Conservation (phyloP, 2,797 vertebrate genomes). For the Gephyroberyx darwinii region DNA sequence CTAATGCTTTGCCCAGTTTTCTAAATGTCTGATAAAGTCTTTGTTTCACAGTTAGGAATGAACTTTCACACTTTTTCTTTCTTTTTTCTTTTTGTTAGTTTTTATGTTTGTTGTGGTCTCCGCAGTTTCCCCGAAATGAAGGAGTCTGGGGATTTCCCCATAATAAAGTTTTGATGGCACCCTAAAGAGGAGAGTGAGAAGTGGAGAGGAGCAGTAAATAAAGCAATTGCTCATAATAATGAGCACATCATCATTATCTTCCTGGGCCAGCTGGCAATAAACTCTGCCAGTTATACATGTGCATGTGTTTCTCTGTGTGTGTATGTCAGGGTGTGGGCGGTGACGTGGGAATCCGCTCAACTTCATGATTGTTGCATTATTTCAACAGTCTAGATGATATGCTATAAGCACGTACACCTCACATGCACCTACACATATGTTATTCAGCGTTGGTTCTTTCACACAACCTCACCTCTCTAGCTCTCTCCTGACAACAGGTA, state of each 20-base stretch:
- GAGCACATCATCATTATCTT: constrained; percentile 46
- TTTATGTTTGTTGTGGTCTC: neutral
- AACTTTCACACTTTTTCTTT: neutral
- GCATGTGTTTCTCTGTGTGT: constrained; percentile 3
- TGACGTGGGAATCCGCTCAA: neutral
- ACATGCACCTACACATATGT: neutral
- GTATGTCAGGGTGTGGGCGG: neutral
- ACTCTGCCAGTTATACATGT: constrained; percentile 13
- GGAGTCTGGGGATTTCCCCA: constrained; percentile 9
- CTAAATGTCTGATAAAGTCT: neutral
- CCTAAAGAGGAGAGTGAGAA: constrained; percentile 1
- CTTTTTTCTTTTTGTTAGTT: neutral
- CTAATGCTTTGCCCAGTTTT: constrained; percentile 2
- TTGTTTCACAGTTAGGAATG: constrained; percentile 1
- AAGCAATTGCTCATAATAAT: constrained; percentile 47
- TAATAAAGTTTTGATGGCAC: constrained; percentile 23
- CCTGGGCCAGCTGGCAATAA: constrained; percentile 39
- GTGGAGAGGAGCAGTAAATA: constrained; percentile 22
- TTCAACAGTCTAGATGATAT: constrained; percentile 1
- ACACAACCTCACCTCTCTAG: constrained; percentile 32
- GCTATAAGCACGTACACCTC: neutral
- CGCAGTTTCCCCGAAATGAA: constrained; percentile 3
- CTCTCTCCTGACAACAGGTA: constrained; percentile 47
- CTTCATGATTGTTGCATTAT: neutral
- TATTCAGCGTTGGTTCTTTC: neutral